Base-by-base conservation (phyloP, 2,797 vertebrate species). In the Scolopax bukidnonensis region DNA sequence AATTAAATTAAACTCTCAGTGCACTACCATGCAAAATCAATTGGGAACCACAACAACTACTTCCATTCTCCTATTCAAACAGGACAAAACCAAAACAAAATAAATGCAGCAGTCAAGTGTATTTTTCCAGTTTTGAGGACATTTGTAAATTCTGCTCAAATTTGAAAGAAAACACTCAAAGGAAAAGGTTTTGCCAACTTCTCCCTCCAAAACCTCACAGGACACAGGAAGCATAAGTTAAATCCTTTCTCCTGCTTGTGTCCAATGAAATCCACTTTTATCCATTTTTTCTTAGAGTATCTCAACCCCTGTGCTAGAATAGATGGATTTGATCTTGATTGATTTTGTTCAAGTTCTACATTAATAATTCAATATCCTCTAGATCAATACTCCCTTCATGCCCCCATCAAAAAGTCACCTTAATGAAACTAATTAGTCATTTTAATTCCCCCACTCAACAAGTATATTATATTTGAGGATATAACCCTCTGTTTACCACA, bases 161-260 rank as follows among this genome's bases (percentile, higher is more conserved):
- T 68, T 57, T 45, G 14, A 71, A 86, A 56, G 24, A 64, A 75
- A 88, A 74, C 6, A 60, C 5, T 15, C 32, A 67, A 2, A 23
- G 10, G 16, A 43, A 11, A 82, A 40, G 2, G 9, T 76, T 87
- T 69, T 79, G 40, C 7, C 40, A 85, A 16, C 4, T 40, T 63
- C 17, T 73, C 38, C 43, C 16, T 84, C 8, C 9, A 51, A 57
- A 88, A 48, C 12, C 21, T 48, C 36, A 50, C 9, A 54, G 23
- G 16, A 60, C 16, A 64, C 4, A 5, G 12, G 32, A 56, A 19
- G 5, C 1, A 0, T 10, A 75, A 60, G 1, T 75, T 43, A 32
- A 82, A 57, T 30, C 19, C 20, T 59, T 56, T 69, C 15, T 90
- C 41, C 41, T 50, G 19, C 23, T 20, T 57, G 4, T 16, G 8